Conservation (phyloP, 2,888 invertebrate genomes). For the Mallateleia sp. region DNA sequence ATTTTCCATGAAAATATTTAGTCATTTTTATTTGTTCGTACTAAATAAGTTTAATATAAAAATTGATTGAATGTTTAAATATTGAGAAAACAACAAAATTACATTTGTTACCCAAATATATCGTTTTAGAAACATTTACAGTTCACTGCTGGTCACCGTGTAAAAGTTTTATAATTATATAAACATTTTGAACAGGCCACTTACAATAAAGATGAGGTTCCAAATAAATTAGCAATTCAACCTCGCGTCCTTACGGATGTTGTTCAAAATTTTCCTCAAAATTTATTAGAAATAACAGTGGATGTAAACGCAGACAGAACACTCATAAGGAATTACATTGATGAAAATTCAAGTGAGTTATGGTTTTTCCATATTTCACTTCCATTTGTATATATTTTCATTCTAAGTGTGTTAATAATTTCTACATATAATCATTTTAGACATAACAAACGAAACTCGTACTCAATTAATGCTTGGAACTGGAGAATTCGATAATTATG, state of each 20-base stretch:
- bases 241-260: slow-evolving; percentile 93
- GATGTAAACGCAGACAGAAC: slow-evolving; percentile 92
- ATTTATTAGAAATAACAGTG: slow-evolving; percentile 94
- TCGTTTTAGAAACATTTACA: no score
- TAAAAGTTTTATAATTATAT: slow-evolving; percentile 26
- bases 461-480: slow-evolving; percentile 94
- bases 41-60: no score
- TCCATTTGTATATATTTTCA: background rate
- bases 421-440: slow-evolving; percentile 88
- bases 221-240: slow-evolving; percentile 91
- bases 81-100: no score
- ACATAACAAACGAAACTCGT: slow-evolving; percentile 92
- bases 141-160: no score
- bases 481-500: slow-evolving; percentile 94
- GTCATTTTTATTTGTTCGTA: no score
- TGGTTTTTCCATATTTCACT: no score
- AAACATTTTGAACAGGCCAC: slow-evolving; percentile 86
- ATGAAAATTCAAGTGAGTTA: slow-evolving; percentile 91
- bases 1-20: no score
- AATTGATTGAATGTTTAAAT: no score
- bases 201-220: slow-evolving; percentile 87
- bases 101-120: no score
- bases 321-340: slow-evolving; percentile 94
- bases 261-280: slow-evolving; percentile 94
- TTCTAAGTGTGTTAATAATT: no score